phyloP scores from a whole-genome alignment of 1,140 invertebrate genomes.

The Chironomus tepperi region DNA sequence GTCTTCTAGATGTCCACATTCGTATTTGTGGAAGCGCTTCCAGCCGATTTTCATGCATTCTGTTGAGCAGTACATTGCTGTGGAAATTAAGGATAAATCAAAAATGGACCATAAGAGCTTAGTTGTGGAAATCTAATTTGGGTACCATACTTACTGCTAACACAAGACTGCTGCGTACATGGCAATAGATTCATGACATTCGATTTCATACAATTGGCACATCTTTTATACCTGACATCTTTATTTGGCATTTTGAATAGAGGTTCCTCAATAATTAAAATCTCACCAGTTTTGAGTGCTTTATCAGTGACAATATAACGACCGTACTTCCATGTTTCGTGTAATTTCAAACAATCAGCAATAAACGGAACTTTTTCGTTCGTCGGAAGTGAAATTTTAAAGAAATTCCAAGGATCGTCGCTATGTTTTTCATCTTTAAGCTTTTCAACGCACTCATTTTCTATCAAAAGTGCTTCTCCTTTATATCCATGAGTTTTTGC shows the following conservation, averaged over 20 bases:
- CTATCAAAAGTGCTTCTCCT: constrained; percentile 39
- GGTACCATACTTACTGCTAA: neutral
- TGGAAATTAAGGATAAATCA: no score
- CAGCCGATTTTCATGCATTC: neutral
- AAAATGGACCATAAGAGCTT: no score
- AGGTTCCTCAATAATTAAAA: neutral
- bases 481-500: constrained; percentile 45
- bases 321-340: neutral
- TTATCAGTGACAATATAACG: neutral
- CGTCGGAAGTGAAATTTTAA: constrained; percentile 25
- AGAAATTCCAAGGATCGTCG: constrained; percentile 32
- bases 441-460: constrained; percentile 41
- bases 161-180: neutral
- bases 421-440: constrained; percentile 34
- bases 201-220: neutral
- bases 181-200: neutral
- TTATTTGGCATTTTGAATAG: neutral
- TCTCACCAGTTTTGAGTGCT: neutral
- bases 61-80: neutral
- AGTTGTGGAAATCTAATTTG: no score
- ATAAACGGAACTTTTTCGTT: neutral
- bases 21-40: neutral
- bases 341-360: neutral
- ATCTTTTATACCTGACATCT: neutral
- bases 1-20: neutral